phyloP scores from a whole-genome alignment of 2,113 vertebrate species.

The Arothron firmamentum region DNA sequence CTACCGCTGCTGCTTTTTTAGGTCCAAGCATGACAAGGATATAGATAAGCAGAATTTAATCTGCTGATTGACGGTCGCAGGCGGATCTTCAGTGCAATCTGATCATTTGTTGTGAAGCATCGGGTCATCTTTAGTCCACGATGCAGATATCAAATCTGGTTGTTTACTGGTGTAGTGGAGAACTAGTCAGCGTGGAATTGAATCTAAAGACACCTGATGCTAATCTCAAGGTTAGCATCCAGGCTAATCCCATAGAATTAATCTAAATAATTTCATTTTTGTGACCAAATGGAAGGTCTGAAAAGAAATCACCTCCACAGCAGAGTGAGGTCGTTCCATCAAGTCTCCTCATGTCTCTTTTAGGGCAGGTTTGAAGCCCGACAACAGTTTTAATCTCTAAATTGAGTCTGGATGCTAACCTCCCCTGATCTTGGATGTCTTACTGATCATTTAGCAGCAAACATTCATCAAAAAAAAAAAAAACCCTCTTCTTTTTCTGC shows the following conservation, averaged over 20 bases:
- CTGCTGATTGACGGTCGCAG: background rate
- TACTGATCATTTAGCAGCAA: conserved; percentile 55
- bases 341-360: conserved; percentile 19
- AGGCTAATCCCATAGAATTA: no score
- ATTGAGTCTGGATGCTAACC: conserved; percentile 37
- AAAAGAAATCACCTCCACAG: background rate
- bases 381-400: conserved; percentile 42
- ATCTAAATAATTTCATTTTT: background rate
- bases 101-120: conserved; percentile 7
- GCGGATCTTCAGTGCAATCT: background rate
- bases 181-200: background rate
- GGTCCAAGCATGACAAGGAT: conserved; percentile 7
- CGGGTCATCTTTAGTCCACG: background rate
- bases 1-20: conserved; percentile 8
- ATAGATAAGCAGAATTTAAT: conserved; percentile 6
- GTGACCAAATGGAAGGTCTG: background rate
- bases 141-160: background rate
- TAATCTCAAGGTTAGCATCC: no score
- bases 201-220: no score
- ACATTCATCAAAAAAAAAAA: conserved; percentile 48
- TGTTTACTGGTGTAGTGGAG: background rate
- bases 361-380: conserved; percentile 27
- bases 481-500: conserved; percentile 39
- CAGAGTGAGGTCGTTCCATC: background rate
- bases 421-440: conserved; percentile 40